Percentiles rank a stretch among this genome's conserved stretches.
These are phyloP conservation scores for Eulemur macaco DNA, from an alignment of 2,113 vertebrate genomes.

Conservation along the genomic window DNA sequence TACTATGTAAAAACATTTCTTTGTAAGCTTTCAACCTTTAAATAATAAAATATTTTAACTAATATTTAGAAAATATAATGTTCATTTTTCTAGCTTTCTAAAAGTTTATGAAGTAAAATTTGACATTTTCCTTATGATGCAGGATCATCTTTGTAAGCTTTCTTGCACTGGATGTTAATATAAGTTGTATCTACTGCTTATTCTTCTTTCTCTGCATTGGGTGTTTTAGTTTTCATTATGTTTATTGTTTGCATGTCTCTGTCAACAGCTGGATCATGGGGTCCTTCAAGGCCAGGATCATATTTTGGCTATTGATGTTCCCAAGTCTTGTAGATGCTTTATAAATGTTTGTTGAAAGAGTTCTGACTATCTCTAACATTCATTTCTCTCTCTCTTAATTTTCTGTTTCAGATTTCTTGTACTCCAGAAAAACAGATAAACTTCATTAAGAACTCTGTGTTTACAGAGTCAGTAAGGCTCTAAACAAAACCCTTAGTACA, in stretches of 20 bases:
- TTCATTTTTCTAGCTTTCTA: conserved; percentile 14
- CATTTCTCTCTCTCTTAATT: conserved; percentile 15
- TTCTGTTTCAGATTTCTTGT: conserved; percentile 31
- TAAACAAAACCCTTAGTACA: background rate
- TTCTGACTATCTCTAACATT: background rate
- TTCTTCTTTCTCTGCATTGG: background rate
- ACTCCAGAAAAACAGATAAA: background rate
- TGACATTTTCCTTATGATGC: background rate
- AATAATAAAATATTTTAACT: background rate
- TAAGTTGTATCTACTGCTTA: background rate
- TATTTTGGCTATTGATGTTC: background rate
- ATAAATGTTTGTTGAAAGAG: background rate
- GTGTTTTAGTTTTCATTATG: background rate
- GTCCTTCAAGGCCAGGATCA: background rate
- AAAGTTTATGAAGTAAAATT: background rate
- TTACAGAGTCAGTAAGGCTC: background rate
- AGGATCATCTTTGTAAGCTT: background rate
- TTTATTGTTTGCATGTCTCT: background rate
- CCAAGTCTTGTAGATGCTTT: background rate
- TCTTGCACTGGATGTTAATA: background rate
- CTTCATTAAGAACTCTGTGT: background rate
- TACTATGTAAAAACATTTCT: background rate
- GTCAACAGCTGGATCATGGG: background rate
- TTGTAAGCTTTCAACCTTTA: conserved; percentile 6
- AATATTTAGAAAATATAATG: background rate